Base-by-base conservation (phyloP, 2,888 invertebrate genomes). In the Coenonympha arcania region DNA sequence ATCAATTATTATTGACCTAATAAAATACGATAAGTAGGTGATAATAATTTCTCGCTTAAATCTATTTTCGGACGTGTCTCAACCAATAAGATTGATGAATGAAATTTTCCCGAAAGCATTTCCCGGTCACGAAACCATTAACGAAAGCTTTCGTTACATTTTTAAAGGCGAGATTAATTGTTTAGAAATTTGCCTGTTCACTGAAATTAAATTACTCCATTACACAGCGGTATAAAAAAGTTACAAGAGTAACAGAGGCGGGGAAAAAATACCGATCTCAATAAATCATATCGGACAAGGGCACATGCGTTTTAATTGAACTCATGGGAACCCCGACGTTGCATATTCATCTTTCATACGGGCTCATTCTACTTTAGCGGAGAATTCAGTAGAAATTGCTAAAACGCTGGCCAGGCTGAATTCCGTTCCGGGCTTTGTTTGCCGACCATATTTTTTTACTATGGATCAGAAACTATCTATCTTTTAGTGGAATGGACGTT, bases 301-400 rank as follows among this genome's bases (percentile, higher is more conserved):
- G 56, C 56, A 53, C 63, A 63, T 62, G 65, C 59, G 68, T 69
- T 70, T 68, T 64, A 63, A 65, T 63, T 62, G 62, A 60, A 61
- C 56, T 56, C 59, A 58, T 57, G 30, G 39, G 39, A 46, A 53
- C 61, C 66, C 61, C 61, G 58, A 61, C 68, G 66, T 72, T 79
- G 79, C 76, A 82, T 82, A 79, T 80, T 81, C 78, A 81, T 80
- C 74, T 76, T 73, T 68, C 68, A 75, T 72, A 75, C 69, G 61
- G 66, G 68, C 57, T 63, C 61, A 70, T 73, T 71, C 67, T 67
- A 70, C 73, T 77, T 73, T 68, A 61, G 64, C 64, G 64, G 62
- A 65, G 62, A 71, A 71, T 75, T 75, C 73, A 56, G 39, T 40
- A 58, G 71, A 69, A 68, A 63, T 68, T 64, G 72, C 73, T 79